Conservation (phyloP, 2,113 vertebrate species). For the Scomber scombrus region DNA sequence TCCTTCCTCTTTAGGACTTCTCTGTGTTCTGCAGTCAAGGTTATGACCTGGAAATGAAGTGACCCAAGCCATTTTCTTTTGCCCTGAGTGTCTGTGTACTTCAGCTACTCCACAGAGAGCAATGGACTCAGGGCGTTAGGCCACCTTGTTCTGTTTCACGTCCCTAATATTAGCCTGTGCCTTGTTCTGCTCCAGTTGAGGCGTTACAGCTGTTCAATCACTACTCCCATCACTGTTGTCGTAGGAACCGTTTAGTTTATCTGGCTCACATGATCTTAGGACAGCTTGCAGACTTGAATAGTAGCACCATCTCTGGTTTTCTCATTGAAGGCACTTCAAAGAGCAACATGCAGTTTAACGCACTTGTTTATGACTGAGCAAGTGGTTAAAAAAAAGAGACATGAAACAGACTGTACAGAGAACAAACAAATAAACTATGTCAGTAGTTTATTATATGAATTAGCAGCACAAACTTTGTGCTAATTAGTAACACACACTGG, state of each 20-base stretch:
- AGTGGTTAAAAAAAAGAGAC: slow-evolving; percentile 7
- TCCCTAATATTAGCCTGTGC: slow-evolving; percentile 63
- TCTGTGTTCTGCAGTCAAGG: slow-evolving; percentile 49
- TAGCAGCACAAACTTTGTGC: slow-evolving; percentile 37
- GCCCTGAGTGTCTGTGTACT: slow-evolving; percentile 22
- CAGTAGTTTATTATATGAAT: slow-evolving; percentile 36
- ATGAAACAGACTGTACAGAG: not conserved
- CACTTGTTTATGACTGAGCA: slow-evolving; percentile 11
- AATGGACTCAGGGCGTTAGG: slow-evolving; percentile 32
- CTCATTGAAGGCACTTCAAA: slow-evolving; percentile 26
- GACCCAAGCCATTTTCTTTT: slow-evolving; percentile 36
- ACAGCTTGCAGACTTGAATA: slow-evolving; percentile 26
- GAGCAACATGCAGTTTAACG: slow-evolving; percentile 16
- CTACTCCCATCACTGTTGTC: slow-evolving; percentile 57
- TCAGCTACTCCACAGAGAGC: slow-evolving; percentile 31
- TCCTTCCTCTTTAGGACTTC: slow-evolving; percentile 16
- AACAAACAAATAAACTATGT: slow-evolving; percentile 4
- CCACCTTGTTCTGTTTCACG: slow-evolving; percentile 50
- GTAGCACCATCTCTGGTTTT: slow-evolving; percentile 17
- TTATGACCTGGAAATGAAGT: slow-evolving; percentile 63
- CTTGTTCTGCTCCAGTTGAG: slow-evolving; percentile 66
- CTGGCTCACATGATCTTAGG: slow-evolving; percentile 55
- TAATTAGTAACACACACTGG: slow-evolving; percentile 13
- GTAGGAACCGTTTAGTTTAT: slow-evolving; percentile 66
- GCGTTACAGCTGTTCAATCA: slow-evolving; percentile 50